Evolutionary conservation across 2,113 vertebrate genomes (phyloP).

Genomic region (Tiliqua scincoides): DNA sequence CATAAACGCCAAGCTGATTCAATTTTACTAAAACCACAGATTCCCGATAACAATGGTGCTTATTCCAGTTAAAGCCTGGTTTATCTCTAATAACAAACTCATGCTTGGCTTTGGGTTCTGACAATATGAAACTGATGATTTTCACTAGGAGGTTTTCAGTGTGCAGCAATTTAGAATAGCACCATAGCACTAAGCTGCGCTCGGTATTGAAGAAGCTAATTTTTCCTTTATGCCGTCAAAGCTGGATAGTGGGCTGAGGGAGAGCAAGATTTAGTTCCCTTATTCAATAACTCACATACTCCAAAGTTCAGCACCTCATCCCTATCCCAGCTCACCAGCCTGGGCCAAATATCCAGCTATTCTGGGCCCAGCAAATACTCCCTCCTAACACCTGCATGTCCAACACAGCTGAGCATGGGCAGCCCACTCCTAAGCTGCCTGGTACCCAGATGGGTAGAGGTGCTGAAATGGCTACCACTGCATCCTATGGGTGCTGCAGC

Average conservation of each 20-base stretch:
- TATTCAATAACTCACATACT: not conserved
- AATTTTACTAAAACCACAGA: constrained; percentile 19
- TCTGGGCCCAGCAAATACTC: not conserved
- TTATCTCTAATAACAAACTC: not conserved
- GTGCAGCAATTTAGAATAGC: not conserved
- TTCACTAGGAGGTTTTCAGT: not conserved
- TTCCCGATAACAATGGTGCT: not conserved
- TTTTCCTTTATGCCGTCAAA: not conserved
- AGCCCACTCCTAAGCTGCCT: too few relatives aligned
- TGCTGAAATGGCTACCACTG: too few relatives aligned
- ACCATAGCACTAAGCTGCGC: constrained; percentile 22
- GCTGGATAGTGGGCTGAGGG: not conserved
- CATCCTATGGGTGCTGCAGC: too few relatives aligned
- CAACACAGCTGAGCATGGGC: not conserved
- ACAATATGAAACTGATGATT: constrained; percentile 6
- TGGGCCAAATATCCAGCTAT: not conserved
- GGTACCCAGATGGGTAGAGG: too few relatives aligned
- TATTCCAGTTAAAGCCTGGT: not conserved
- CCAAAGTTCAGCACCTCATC: not conserved
- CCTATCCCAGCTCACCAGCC: not conserved
- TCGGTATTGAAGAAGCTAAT: not conserved
- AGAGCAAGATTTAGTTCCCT: not conserved
- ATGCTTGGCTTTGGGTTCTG: not conserved
- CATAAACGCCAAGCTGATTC: not conserved
- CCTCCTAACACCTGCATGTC: not conserved